A percentile compares a stretch with the other conserved stretches of the same genome.
Conservation (phyloP, 2,113 vertebrate species). For the Manacus vitellinus region DNA sequence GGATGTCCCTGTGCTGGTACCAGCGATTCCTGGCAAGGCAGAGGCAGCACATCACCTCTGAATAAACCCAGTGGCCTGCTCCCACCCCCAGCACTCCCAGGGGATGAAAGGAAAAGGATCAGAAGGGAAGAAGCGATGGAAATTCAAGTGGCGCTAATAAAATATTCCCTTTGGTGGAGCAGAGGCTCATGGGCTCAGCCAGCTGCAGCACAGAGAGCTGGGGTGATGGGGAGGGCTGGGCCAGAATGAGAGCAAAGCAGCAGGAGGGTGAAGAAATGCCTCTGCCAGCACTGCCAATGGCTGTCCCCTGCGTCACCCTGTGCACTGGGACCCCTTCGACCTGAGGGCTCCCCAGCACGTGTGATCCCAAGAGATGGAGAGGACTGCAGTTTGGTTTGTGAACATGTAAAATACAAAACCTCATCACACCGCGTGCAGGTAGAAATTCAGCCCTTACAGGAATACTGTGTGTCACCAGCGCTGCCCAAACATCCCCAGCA, state of each 20-base stretch:
- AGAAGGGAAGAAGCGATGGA: background rate
- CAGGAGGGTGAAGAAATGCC: background rate
- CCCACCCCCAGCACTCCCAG: background rate
- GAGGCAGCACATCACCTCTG: background rate
- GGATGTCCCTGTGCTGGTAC: background rate
- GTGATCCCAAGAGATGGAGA: background rate
- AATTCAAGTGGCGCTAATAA: conserved; percentile 23
- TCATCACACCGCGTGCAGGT: accelerated
- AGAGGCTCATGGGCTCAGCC: background rate
- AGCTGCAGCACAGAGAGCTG: background rate
- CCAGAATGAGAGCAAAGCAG: background rate
- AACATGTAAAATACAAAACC: background rate
- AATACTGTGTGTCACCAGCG: accelerated
- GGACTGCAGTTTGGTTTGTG: background rate
- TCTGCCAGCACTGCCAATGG: background rate
- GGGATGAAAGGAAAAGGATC: conserved; percentile 46
- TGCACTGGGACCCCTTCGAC: background rate
- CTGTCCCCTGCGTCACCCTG: accelerated
- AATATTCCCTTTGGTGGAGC: conserved; percentile 57
- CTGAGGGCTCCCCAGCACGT: background rate
- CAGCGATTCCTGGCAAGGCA: background rate
- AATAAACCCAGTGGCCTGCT: background rate
- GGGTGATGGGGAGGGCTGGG: background rate
- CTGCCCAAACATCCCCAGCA: background rate
- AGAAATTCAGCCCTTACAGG: background rate